phyloP scores from a whole-genome alignment of 2,113 vertebrate genomes.

The Stictonetta naevosa region DNA sequence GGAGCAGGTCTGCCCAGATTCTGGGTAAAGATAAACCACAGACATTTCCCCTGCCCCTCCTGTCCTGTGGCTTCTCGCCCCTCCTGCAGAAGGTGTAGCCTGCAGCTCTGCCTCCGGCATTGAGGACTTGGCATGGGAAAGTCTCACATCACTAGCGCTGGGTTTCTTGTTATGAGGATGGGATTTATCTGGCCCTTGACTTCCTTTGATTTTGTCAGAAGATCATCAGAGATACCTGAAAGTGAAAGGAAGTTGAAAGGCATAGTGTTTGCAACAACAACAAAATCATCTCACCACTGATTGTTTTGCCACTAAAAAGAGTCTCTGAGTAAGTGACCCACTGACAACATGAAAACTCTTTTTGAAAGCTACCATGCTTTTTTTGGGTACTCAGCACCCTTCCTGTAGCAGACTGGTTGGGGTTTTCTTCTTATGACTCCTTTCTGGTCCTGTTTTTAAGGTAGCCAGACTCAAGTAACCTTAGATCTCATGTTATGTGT shows the following conservation, averaged over 20 bases:
- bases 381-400: not conserved
- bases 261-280: not conserved
- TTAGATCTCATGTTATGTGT: not conserved
- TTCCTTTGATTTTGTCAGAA: not conserved
- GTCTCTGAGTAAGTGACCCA: not conserved
- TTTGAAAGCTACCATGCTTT: not conserved
- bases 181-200: not conserved
- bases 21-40: not conserved
- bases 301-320: not conserved
- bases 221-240: not conserved
- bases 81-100: not conserved
- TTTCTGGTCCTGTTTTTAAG: not conserved
- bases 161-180: not conserved
- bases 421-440: not conserved
- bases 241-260: not conserved
- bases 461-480: not conserved
- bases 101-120: not conserved
- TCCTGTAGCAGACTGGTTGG: not conserved
- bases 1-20: not conserved
- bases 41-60: rapidly evolving
- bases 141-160: not conserved
- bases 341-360: not conserved
- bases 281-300: not conserved
- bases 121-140: not conserved
- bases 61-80: not conserved